These are phyloP conservation scores for Lasioglossum marginatum DNA, from an alignment of 2,888 invertebrate genomes.

Conservation along the genomic window DNA sequence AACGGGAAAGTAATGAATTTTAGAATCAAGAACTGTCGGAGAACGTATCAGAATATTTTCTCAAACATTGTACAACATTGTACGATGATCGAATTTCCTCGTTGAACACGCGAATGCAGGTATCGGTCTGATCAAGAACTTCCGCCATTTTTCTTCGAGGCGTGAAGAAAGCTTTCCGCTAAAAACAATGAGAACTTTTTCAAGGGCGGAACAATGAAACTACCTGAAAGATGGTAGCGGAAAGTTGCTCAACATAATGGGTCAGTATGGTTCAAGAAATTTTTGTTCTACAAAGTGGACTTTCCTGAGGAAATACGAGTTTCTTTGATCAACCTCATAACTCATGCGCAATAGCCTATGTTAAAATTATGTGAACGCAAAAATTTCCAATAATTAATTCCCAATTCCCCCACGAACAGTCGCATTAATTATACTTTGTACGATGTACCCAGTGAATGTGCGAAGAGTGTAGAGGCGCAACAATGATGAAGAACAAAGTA, in stretches of 20 bases:
- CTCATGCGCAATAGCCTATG: not conserved
- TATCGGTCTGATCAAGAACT: not conserved
- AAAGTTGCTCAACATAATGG: not conserved
- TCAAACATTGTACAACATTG: not conserved
- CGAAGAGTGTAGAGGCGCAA: not conserved
- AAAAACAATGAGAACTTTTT: not conserved
- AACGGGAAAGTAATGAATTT: not conserved
- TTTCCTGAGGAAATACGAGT: not conserved
- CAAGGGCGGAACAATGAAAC: constrained; percentile 2
- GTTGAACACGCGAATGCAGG: not conserved
- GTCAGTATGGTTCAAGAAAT: not conserved
- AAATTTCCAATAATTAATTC: not conserved
- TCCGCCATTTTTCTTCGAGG: not conserved
- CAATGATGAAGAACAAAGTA: not conserved
- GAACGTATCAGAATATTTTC: not conserved
- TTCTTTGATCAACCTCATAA: not conserved
- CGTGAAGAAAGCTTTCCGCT: not conserved
- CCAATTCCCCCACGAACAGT: not conserved
- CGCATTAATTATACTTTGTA: no score
- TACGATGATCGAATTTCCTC: not conserved
- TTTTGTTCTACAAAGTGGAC: not conserved
- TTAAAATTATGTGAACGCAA: not conserved
- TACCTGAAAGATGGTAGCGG: not conserved
- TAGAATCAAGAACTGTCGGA: not conserved
- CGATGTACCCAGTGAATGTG: not conserved